Evolutionary conservation across 2,888 invertebrate genomes (phyloP).

Genomic region (Phengaris alcon): DNA sequence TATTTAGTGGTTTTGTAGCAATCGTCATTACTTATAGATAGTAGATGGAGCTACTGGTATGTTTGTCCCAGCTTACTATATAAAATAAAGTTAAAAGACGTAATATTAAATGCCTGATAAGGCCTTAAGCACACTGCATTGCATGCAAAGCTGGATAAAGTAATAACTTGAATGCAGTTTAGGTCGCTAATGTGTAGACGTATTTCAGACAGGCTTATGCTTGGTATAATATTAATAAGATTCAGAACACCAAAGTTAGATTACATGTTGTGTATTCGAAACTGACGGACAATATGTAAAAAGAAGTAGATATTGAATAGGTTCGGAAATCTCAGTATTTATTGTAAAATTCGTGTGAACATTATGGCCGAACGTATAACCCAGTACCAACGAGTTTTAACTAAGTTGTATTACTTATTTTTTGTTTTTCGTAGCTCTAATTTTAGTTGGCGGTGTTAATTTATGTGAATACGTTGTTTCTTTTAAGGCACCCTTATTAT

Average conservation of each 20-base stretch:
- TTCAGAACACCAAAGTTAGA: constrained; percentile 27
- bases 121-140: background rate
- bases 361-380: background rate
- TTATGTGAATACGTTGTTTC: background rate
- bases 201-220: background rate
- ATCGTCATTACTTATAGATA: constrained; percentile 4
- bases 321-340: constrained; percentile 9
- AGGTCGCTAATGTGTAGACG: background rate
- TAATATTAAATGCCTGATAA: background rate
- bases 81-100: constrained; percentile 4
- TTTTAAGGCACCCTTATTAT: background rate
- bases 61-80: background rate
- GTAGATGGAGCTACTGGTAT: constrained; percentile 2
- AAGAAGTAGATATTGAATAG: background rate
- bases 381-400: constrained; percentile 5
- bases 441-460: background rate
- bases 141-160: background rate
- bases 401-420: background rate
- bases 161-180: background rate
- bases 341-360: constrained; percentile 12
- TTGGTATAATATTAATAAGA: constrained; percentile 8
- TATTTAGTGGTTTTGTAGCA: background rate
- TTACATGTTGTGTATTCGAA: background rate
- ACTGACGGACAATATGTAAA: background rate
- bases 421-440: background rate